Evolutionary conservation across 2,888 invertebrate genomes (phyloP).

Genomic region (Drosophila borborema): DNA sequence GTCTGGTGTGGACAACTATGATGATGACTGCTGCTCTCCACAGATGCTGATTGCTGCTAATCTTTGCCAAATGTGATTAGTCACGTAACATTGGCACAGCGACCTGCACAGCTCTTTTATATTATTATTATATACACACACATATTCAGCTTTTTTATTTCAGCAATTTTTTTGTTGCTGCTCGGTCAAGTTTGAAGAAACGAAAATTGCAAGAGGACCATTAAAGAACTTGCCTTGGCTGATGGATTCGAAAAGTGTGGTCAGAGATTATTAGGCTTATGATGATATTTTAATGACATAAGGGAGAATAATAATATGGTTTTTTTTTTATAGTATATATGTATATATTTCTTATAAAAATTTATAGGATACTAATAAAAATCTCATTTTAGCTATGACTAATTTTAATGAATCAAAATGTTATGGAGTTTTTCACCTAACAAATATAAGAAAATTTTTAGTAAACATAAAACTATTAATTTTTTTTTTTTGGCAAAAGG

Average conservation of each 20-base stretch:
- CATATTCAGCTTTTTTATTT: constrained; percentile 5
- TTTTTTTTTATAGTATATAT: no score
- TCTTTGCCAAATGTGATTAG: constrained; percentile 80
- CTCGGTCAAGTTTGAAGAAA: constrained; percentile 6
- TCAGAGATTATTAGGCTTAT: constrained; percentile 29
- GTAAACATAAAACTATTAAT: no score
- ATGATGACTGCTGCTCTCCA: constrained; percentile 69
- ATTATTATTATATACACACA: constrained; percentile 8
- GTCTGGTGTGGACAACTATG: constrained; percentile 77
- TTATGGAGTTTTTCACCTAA: background rate
- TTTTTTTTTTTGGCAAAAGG: background rate
- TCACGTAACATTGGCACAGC: constrained; percentile 77
- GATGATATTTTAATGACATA: constrained; percentile 38
- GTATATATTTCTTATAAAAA: background rate
- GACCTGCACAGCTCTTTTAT: constrained; percentile 46
- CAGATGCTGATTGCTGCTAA: constrained; percentile 75
- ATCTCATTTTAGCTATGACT: background rate
- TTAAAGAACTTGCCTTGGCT: constrained; percentile 40
- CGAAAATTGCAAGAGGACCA: constrained; percentile 28
- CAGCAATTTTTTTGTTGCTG: constrained; percentile 20
- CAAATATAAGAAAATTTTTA: background rate
- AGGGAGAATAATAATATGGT: constrained; percentile 15
- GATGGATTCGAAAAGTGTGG: constrained; percentile 30
- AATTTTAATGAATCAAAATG: background rate
- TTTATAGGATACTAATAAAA: background rate